phyloP scores from a whole-genome alignment of 1,140 invertebrate species.

The Saccostrea cuccullata region DNA sequence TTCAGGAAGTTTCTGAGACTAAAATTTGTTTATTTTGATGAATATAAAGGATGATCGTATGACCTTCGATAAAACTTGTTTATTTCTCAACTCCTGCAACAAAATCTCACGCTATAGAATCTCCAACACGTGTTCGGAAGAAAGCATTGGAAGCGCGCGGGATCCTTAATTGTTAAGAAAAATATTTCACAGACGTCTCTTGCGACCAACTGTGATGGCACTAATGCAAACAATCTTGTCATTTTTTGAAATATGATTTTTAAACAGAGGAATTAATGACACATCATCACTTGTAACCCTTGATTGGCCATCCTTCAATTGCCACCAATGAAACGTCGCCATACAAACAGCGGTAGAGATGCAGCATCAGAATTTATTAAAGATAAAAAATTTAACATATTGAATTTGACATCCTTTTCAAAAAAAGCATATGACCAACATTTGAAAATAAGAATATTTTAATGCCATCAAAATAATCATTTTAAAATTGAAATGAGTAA shows the following conservation, averaged over 20 bases:
- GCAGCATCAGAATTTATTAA: neutral
- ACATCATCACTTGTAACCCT: neutral
- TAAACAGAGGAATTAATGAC: constrained; percentile 13
- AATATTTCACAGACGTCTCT: constrained; percentile 32
- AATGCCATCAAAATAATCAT: neutral
- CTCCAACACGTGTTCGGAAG: constrained; percentile 5
- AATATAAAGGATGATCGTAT: constrained; percentile 4
- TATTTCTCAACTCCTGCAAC: constrained; percentile 19
- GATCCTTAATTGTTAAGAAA: constrained; percentile 29
- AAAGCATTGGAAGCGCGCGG: constrained; percentile 20
- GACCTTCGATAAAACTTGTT: constrained; percentile 17
- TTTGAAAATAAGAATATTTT: neutral
- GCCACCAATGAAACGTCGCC: constrained; percentile 1
- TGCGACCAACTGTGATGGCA: constrained; percentile 9
- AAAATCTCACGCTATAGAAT: constrained; percentile 22
- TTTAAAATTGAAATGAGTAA: neutral
- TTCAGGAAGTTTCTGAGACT: neutral
- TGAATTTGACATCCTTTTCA: neutral
- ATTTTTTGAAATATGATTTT: constrained; percentile 38
- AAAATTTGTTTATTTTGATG: constrained; percentile 25
- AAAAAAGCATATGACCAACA: neutral
- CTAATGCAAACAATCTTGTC: constrained; percentile 37
- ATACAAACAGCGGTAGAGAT: neutral
- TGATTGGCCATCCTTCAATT: neutral
- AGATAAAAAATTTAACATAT: neutral